Evolutionary conservation across 2,797 vertebrate genomes (phyloP).

Genomic region (Harpagifer antarcticus): DNA sequence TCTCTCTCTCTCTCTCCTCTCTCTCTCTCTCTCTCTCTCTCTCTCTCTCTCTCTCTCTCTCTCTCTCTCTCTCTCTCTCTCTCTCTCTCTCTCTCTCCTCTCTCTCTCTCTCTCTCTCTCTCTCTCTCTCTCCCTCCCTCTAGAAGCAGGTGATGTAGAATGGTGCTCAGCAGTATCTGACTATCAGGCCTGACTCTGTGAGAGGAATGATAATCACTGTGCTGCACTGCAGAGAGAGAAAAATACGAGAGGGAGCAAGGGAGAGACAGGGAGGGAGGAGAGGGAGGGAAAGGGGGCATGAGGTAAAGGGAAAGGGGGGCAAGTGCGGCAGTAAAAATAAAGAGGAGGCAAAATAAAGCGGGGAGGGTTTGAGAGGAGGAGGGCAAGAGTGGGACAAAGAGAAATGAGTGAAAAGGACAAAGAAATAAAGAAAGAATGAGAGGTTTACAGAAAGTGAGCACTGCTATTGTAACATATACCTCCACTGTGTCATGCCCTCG

Average conservation of each 20-base stretch:
- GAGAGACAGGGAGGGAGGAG: slow-evolving; percentile 42
- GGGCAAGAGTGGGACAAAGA: slow-evolving; percentile 50
- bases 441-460: slow-evolving; percentile 38
- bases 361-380: slow-evolving; percentile 32
- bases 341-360: slow-evolving; percentile 31
- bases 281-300: slow-evolving; percentile 65
- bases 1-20: slow-evolving; percentile 59
- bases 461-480: slow-evolving; percentile 45
- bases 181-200: slow-evolving; percentile 87
- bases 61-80: slow-evolving; percentile 56
- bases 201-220: slow-evolving; percentile 89
- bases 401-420: slow-evolving; percentile 20
- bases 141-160: slow-evolving; percentile 86
- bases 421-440: slow-evolving; percentile 36
- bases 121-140: slow-evolving; percentile 66
- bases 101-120: slow-evolving; percentile 42
- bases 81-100: slow-evolving; percentile 60
- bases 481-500: slow-evolving; percentile 42
- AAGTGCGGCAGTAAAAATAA: slow-evolving; percentile 64
- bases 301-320: slow-evolving; percentile 66
- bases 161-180: slow-evolving; percentile 88
- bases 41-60: slow-evolving; percentile 66
- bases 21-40: slow-evolving; percentile 43
- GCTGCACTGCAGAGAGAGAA: slow-evolving; percentile 85
- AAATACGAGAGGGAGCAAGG: slow-evolving; percentile 71